Conservation (phyloP, 2,888 invertebrate genomes). For the Melanargia galathea region DNA sequence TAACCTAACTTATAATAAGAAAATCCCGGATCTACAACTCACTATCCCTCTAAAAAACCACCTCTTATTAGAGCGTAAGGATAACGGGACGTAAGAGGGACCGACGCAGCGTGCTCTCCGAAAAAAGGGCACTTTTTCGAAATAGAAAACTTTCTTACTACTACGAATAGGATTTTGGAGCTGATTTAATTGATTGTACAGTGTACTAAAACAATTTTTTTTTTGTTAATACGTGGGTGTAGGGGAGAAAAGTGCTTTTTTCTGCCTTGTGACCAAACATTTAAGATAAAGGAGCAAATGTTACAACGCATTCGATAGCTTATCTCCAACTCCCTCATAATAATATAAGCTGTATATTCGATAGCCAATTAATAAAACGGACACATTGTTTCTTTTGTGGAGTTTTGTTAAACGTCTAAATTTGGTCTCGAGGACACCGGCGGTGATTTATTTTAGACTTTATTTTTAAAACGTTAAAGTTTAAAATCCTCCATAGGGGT, state of each 20-base stretch:
- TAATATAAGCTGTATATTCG: constrained; percentile 41
- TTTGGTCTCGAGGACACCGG: constrained; percentile 53
- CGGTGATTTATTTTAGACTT: constrained; percentile 39
- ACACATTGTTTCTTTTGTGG: constrained; percentile 58
- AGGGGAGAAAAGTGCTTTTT: neutral
- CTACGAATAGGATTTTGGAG: no score
- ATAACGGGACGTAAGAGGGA: no score
- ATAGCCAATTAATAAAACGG: constrained; percentile 74
- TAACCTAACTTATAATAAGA: no score
- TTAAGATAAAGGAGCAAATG: constrained; percentile 9
- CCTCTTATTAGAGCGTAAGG: no score
- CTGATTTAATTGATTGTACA: no score
- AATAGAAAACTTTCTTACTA: no score
- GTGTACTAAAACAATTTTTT: no score
- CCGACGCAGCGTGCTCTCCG: no score
- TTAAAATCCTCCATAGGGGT: constrained; percentile 25
- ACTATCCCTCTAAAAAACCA: no score
- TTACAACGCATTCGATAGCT: constrained; percentile 22
- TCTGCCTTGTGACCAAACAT: neutral
- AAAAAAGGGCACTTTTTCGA: no score
- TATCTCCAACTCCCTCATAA: constrained; percentile 5
- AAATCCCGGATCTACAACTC: no score
- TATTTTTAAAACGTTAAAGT: constrained; percentile 7
- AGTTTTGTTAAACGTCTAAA: constrained; percentile 80
- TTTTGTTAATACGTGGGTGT: no score